A percentile compares a stretch with the other conserved stretches of the same genome.
These are phyloP conservation scores for Anneissia japonica DNA, from an alignment of 35 echinoderm and acorn worm species.

Conservation along the genomic window DNA sequence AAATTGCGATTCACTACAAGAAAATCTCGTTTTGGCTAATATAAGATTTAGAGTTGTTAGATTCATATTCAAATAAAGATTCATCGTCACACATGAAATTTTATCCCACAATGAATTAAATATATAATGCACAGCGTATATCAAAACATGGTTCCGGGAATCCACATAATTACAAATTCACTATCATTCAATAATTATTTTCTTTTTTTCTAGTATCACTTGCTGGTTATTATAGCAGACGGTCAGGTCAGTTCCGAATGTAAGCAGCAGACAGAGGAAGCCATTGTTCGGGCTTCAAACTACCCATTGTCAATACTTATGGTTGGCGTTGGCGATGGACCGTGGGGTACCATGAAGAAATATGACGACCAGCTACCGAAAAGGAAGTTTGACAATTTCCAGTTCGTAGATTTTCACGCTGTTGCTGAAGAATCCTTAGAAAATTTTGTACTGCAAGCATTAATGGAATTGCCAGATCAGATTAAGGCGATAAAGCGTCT, in stretches of 20 bases:
- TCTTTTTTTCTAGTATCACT: conserved; percentile 76
- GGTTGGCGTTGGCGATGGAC: conserved; percentile 94
- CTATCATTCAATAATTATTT: no score
- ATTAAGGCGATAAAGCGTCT: conserved; percentile 52
- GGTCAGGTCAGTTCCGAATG: conserved; percentile 84
- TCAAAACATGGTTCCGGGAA: no score
- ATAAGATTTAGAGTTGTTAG: no score
- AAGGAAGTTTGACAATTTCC: conserved; percentile 92
- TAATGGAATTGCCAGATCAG: conserved; percentile 96
- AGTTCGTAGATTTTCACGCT: conserved; percentile 81
- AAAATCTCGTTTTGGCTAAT: no score
- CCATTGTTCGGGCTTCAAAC: conserved; percentile 77
- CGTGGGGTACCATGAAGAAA: conserved; percentile 91
- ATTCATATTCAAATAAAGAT: no score
- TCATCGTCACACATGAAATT: no score
- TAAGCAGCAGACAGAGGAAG: conserved; percentile 58
- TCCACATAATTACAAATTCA: no score
- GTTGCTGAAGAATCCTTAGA: conserved; percentile 40
- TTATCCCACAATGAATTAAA: no score
- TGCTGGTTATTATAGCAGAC: conserved; percentile 88
- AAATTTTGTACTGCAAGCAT: conserved; percentile 65
- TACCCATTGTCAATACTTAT: conserved; percentile 88
- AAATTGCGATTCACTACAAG: no score
- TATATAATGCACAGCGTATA: no score
- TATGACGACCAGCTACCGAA: conserved; percentile 74